Conservation (phyloP, 2,797 vertebrate species). For the Gastrophryne carolinensis region DNA sequence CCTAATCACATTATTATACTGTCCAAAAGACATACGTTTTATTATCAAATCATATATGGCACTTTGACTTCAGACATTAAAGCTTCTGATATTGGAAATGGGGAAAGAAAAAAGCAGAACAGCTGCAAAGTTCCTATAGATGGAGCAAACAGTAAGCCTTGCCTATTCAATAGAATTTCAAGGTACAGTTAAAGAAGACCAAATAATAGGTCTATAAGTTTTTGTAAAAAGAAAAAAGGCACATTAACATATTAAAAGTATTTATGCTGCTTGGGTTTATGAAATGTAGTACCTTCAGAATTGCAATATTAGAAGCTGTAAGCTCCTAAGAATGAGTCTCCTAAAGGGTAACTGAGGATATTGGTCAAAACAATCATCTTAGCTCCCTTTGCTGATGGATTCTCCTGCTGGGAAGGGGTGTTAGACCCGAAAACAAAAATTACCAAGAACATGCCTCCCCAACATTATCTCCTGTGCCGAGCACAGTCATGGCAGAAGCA, state of each 20-base stretch:
- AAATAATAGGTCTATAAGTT: no score
- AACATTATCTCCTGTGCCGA: no score
- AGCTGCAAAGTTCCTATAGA: conserved; percentile 73
- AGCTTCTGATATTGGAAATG: conserved; percentile 69
- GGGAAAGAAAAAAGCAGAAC: conserved; percentile 68
- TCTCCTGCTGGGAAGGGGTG: no score
- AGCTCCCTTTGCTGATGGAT: no score
- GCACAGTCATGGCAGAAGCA: no score
- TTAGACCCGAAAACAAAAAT: no score
- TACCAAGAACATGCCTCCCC: no score
- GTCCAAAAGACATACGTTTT: conserved; percentile 36
- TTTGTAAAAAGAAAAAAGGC: conserved; percentile 20
- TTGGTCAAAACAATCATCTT: no score
- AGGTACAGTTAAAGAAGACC: conserved; percentile 36
- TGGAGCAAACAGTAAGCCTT: conserved; percentile 69
- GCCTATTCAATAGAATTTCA: conserved; percentile 54
- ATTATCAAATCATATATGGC: conserved; percentile 70
- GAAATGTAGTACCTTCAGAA: not conserved
- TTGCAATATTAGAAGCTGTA: no score
- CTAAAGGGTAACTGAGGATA: no score
- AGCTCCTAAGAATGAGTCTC: no score
- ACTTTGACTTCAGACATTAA: conserved; percentile 78
- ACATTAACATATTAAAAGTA: conserved; percentile 10
- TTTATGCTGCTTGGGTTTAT: not conserved
- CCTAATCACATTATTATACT: not conserved